Base-by-base conservation (phyloP, 2,888 invertebrate genomes). In the Synergus gifuensis region DNA sequence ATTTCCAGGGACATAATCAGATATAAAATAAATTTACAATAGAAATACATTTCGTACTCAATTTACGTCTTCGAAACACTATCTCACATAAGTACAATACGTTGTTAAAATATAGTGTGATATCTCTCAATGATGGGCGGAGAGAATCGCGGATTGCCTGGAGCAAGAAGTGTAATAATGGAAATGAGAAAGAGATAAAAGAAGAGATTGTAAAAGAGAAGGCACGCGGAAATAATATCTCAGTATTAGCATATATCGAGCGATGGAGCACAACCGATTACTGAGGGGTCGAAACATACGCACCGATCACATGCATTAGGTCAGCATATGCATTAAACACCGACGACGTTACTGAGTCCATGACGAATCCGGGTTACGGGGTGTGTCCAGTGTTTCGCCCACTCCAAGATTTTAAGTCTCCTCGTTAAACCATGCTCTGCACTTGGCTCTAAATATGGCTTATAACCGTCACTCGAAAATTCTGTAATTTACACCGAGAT, bases 241-340 rank as follows among this genome's bases (percentile, higher is more conserved):
- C 36, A 73, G 14, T 54, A 73, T 73, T 73, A 73, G 73, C 73
- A 73, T 73, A 73, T 73, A 73, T 73, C 73, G 73, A 73, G 49
- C 49, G 73, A 73, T 73, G 49, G 36, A 73, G 73, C 73, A 40
- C 54, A 54, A n/a, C 49, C 73, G 46, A 49, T 73, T 36, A 49
- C n/a, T n/a, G n/a, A 73, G 36, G 54, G 73, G 54, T 54, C 40
- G 73, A 73, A 54, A 36, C 49, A 73, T n/a, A 28, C 54, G 46
- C 36, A 54, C 49, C 54, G n/a, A n/a, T 40, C 54, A n/a, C 28
- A 36, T 73, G 49, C 69, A 69, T 69, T 49, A 69, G 28, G 49
- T 54, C 28, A 69, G 16, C 28, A 16, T 49, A 28, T 54, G n/a
- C 49, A 28, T 22, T 69, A 11, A 16, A 28, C 22, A 18, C 46